Evolutionary conservation across 2,797 vertebrate species (phyloP), one percentile per base, ranked within the genome.

Genomic region (Vireo griseus): DNA sequence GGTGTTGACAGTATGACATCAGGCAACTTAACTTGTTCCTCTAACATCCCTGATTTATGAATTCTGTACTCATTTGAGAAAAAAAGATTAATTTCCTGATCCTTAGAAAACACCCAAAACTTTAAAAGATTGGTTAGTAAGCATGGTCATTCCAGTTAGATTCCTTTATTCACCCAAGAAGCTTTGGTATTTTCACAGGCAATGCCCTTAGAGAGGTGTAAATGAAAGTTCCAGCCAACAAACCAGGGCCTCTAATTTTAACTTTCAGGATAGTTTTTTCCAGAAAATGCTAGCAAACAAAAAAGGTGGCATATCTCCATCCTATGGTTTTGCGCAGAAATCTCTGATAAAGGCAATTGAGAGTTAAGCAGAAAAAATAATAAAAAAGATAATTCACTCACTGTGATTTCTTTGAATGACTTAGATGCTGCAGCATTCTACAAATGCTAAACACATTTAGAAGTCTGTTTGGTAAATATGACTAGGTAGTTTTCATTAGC

Each of bases 201-300:
- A 76, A 22, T 28, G 4, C 3, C 17, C 12, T 68, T 87, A 22
- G 39, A 63, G 13, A 3, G 11, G 1, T 0, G 0, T 47, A 76
- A 71, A n/a, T 22, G 18, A 68, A 87, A 61, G 33, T 11, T 59
- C n/a, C 19, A 61, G 9, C 6, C 61, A 81, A 67, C 12, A 80
- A 86, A 37, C 2, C 9, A 35, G 7, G 3, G 1, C 3, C 13
- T 10, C 4, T 45, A 11, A 69, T 67, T 79, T 54, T 74, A 54
- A 47, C 20, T 7, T 68, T 54, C 8, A 35, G 42, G 11, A 39
- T 20, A 82, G 3, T 47, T 65, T 84, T 12, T 74, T 69, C 37
- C 26, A 61, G 55, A 29, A 83, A 91, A 59, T 39, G 2, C 4
- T 71, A 55, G 6, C 9, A 71, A 76, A 18, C 10, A 35, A 74